Conservation (phyloP, 2,797 vertebrate species). For the Halcyon badia region DNA sequence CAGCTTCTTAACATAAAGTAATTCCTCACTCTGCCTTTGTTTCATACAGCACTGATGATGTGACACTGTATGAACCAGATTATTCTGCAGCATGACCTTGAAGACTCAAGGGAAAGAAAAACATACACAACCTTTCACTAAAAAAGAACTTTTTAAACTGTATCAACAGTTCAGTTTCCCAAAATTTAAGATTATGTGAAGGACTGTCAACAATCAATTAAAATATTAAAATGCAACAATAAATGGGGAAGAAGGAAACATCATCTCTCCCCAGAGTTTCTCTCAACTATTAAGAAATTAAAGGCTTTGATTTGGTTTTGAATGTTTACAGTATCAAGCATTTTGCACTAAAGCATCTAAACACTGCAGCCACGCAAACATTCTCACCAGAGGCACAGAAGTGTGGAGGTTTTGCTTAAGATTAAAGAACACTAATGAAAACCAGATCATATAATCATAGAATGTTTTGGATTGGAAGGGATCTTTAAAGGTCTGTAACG, state of each 20-base stretch:
- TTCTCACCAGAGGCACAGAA: not conserved
- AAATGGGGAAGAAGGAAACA: not conserved
- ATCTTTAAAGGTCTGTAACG: not conserved
- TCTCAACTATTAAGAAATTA: not conserved
- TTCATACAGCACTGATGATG: constrained; percentile 31
- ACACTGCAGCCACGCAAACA: not conserved
- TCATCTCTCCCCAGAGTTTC: not conserved
- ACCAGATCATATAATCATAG: not conserved
- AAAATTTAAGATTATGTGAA: not conserved
- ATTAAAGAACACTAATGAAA: not conserved
- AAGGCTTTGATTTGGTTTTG: not conserved
- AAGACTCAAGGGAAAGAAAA: not conserved
- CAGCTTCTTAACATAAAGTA: constrained; percentile 28
- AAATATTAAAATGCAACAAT: not conserved
- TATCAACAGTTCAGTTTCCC: not conserved
- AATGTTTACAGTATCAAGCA: not conserved
- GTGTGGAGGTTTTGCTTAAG: not conserved
- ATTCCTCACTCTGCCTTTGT: not conserved
- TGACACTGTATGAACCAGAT: not conserved
- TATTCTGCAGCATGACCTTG: constrained; percentile 33
- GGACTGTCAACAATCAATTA: not conserved
- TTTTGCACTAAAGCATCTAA: not conserved
- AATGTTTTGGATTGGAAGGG: not conserved
- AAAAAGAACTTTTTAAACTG: not conserved
- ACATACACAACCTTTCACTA: not conserved